Percentiles rank a stretch among this genome's conserved stretches.
Conservation (phyloP, 1,140 invertebrate genomes). For the Caerostris darwini region DNA sequence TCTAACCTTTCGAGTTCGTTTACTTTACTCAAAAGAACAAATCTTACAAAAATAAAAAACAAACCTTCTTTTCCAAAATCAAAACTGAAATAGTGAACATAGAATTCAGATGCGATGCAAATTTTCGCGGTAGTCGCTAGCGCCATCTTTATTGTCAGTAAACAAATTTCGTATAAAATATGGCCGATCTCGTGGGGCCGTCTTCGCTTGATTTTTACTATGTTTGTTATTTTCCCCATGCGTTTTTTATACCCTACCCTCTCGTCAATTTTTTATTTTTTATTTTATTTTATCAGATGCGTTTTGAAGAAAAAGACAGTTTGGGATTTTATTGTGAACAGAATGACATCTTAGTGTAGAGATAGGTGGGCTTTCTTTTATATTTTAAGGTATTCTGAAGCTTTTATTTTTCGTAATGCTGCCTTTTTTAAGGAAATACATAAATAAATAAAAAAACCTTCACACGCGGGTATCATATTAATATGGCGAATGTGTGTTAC, state of each 20-base stretch:
- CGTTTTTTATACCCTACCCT: constrained; percentile 17
- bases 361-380: not conserved
- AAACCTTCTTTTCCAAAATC: not conserved
- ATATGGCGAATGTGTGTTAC: no score
- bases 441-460: no score
- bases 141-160: constrained; percentile 1
- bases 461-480: no score
- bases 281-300: not conserved
- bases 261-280: not conserved
- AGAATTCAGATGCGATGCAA: constrained; percentile 23
- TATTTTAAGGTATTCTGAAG: constrained; percentile 23
- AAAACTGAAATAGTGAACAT: not conserved
- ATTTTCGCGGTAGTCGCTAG: not conserved
- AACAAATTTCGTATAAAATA: constrained; percentile 47
- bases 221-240: constrained; percentile 16
- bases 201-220: constrained; percentile 17
- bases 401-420: not conserved
- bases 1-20: constrained; percentile 21
- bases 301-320: not conserved
- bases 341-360: not conserved
- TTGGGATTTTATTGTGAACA: not conserved
- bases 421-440: not conserved
- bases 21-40: not conserved
- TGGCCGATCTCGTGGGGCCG: not conserved
- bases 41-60: not conserved